Evolutionary conservation across 2,888 invertebrate genomes (phyloP), one percentile per base, ranked within the genome.

Genomic region (Callyntrura guangdongensis): DNA sequence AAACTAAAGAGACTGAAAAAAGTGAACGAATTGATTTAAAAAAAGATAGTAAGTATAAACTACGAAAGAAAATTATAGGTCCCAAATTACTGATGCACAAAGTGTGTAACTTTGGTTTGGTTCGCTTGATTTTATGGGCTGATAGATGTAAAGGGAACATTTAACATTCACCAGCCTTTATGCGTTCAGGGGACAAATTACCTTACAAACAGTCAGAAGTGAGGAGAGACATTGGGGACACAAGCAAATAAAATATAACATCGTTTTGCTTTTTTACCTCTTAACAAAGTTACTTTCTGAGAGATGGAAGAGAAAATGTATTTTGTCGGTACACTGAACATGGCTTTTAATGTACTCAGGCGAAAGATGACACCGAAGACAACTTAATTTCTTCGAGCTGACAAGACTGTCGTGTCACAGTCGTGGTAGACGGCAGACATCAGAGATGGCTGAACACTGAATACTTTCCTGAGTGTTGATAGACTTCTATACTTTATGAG

Each of bases 351-450:
- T 79, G 86, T 87, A 92, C 61, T 91, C 92, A 92, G 84, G 92
- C 91, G 93, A 92, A 93, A 93, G 91, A 90, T 93, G 92, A 93
- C 92, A 93, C 92, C 89, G 77, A 89, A 92, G 91, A 92, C 92
- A 91, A 92, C 92, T 93, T 93, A 92, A 92, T 93, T 93, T 93
- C 64, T 93, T 91, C 86, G 49, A 49, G 88, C 89, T 91, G 84
- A 88, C 82, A 92, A 91, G 92, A 91, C 91, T 93, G 91, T 92
- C 92, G 89, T 77, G 77, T 77, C 77, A 77, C n/a, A n/a, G n/a
- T n/a, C n/a, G n/a, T n/a, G n/a, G n/a, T n/a, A n/a, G n/a, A n/a
- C 1, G 69, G 27, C 20, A 77, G 77, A 6, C 22, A 8, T 49
- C 2, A 77, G 27, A 49, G 5, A 69, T 56, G 56, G 9, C 14